Base-by-base conservation (phyloP, 2,888 invertebrate genomes). In the Drosophila flavopinicola region DNA sequence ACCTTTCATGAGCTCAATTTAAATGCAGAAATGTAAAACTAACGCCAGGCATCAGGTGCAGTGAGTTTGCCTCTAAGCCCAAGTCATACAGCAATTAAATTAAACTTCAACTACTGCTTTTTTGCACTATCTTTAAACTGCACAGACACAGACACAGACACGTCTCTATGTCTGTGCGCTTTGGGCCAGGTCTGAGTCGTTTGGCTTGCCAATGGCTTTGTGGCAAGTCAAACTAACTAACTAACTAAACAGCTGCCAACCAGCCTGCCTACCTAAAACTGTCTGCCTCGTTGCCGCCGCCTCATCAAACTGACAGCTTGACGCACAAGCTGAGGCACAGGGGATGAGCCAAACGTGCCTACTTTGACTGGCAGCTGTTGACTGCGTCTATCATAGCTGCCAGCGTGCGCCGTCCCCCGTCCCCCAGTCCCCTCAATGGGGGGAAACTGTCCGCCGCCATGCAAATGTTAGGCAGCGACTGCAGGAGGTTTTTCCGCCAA, bases 291-390 rank as follows among this genome's bases (percentile, higher is more conserved):
- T 44, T 29, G 11, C 20, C 53, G 27, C 7, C 35, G 15, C 15
- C 44, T 6, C 23, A 17, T 11, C 42, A 25, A 44, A 6, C 42
- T 58, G 49, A 44, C 56, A 57, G 61, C 24, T 53, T 49, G 51
- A 63, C 59, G 24, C 48, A 30, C 44, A 56, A 25, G 33, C 32
- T 7, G 30, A 5, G 30, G 29, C 23, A 6, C 13, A 32, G 37
- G 27, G 44, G 29, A 37, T 37, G 53, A 53, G 52, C 24, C 24
- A 39, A 57, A 44, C 23, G 70, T 44, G 60, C 57, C 83, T 63
- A 64, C 53, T 53, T 76, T 83, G 84, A 79, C 61, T 68, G 80
- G 41, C 83, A 80, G 79, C 71, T 71, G 74, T 68, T 80, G 79
- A 82, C 70, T 73, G 58, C 53, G 72, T 59, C 75, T 32, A 63